Evolutionary conservation across 2,797 vertebrate genomes (phyloP).

Genomic region (Erithacus rubecula): DNA sequence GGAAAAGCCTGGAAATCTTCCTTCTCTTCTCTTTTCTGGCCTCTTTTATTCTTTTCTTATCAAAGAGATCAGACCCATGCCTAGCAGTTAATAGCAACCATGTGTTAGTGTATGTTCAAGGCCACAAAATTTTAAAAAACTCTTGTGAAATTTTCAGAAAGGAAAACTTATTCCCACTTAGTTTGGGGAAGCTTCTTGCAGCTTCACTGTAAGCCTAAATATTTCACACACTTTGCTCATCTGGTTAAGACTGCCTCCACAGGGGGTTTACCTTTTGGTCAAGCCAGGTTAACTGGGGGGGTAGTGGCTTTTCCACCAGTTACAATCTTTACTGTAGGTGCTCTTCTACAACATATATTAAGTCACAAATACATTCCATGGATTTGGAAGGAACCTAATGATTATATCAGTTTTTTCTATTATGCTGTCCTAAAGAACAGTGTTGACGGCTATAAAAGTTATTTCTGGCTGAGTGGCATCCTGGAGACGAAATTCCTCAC

Average conservation of each 20-base stretch:
- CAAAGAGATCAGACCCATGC: not conserved
- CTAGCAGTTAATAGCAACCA: slow-evolving; percentile 6
- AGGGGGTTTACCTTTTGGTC: not conserved
- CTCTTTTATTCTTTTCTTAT: not conserved
- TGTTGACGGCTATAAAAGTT: not conserved
- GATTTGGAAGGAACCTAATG: not conserved
- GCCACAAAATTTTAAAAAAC: not conserved
- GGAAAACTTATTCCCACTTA: not conserved
- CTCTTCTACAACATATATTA: not conserved
- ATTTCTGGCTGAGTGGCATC: not conserved
- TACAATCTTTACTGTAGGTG: not conserved
- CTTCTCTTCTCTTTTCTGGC: not conserved
- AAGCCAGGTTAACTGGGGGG: not conserved
- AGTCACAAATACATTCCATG: not conserved
- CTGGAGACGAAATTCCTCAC: not conserved
- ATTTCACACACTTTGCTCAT: not conserved
- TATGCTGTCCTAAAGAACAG: not conserved
- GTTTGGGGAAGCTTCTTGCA: not conserved
- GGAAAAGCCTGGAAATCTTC: not conserved
- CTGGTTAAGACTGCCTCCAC: not conserved
- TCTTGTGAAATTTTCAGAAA: not conserved
- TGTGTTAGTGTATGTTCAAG: not conserved
- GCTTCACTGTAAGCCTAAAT: not conserved
- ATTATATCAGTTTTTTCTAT: not conserved
- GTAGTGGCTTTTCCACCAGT: not conserved